These are phyloP conservation scores for Abrostola triplasia DNA, from an alignment of 2,888 invertebrate genomes.

Conservation along the genomic window DNA sequence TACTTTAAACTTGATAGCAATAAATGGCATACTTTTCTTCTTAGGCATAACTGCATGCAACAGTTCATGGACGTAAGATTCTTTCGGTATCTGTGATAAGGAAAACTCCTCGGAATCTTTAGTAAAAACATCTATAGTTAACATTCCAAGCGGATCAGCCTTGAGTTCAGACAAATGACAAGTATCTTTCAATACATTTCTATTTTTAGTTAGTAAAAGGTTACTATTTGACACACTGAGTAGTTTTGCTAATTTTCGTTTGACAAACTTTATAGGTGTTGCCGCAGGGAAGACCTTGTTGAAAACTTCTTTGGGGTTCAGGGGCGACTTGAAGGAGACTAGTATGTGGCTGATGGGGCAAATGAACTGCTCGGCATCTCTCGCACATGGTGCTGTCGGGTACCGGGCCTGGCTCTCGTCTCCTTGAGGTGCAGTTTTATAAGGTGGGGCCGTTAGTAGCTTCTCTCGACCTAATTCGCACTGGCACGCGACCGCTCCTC, in stretches of 20 bases:
- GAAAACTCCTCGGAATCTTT: slow-evolving; percentile 79
- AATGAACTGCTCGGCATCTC: slow-evolving; percentile 75
- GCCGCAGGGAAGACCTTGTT: slow-evolving; percentile 82
- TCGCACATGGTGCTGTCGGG: slow-evolving; percentile 76
- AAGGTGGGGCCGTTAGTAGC: slow-evolving; percentile 81
- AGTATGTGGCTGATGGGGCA: slow-evolving; percentile 81
- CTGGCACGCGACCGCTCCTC: slow-evolving; percentile 74
- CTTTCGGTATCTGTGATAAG: slow-evolving; percentile 79
- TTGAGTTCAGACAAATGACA: slow-evolving; percentile 76
- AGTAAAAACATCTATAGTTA: slow-evolving; percentile 82
- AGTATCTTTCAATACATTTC: slow-evolving; percentile 80
- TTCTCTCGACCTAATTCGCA: slow-evolving; percentile 84
- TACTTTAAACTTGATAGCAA: slow-evolving; percentile 82
- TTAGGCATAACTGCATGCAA: slow-evolving; percentile 77
- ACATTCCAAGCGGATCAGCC: slow-evolving; percentile 76
- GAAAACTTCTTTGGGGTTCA: slow-evolving; percentile 77
- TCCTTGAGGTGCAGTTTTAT: slow-evolving; percentile 63
- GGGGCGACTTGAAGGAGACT: slow-evolving; percentile 79
- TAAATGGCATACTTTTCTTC: slow-evolving; percentile 80
- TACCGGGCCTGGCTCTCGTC: slow-evolving; percentile 71
- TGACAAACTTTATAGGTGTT: slow-evolving; percentile 80
- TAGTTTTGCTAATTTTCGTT: slow-evolving; percentile 81
- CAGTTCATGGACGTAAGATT: slow-evolving; percentile 80
- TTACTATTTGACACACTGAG: slow-evolving; percentile 77
- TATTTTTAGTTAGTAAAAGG: slow-evolving; percentile 78